phyloP scores from a whole-genome alignment of 2,113 vertebrate species.

The Puntigrus tetrazona region DNA sequence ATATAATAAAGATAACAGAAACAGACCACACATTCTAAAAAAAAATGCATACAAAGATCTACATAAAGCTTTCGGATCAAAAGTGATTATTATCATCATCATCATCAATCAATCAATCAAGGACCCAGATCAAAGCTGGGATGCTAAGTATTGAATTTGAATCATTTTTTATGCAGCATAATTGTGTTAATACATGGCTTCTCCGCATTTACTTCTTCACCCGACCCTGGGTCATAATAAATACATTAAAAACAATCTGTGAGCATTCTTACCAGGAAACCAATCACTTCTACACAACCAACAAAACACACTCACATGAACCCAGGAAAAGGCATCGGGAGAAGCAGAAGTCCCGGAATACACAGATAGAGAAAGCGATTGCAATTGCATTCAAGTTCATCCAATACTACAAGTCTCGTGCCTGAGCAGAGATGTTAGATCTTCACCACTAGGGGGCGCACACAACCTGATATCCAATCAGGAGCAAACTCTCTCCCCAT shows the following conservation, averaged over 20 bases:
- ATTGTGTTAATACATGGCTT: conserved; percentile 85
- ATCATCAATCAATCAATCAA: conserved; percentile 36
- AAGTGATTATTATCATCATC: conserved; percentile 85
- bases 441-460: conserved; percentile 39
- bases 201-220: conserved; percentile 77
- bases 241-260: conserved; percentile 76
- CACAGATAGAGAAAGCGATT: conserved; percentile 52
- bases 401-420: conserved; percentile 45
- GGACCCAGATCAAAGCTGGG: conserved; percentile 71
- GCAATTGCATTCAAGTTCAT: conserved; percentile 56
- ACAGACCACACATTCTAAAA: conserved; percentile 77
- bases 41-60: conserved; percentile 77
- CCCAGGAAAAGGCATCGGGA: conserved; percentile 53
- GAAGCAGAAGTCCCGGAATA: conserved; percentile 52
- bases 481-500: conserved; percentile 16
- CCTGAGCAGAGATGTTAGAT: conserved; percentile 37
- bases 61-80: conserved; percentile 94
- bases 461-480: conserved; percentile 7
- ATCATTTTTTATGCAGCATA: conserved; percentile 76
- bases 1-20: conserved; percentile 67
- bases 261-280: conserved; percentile 63
- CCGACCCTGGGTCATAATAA: conserved; percentile 83
- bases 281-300: conserved; percentile 60
- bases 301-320: conserved; percentile 49
- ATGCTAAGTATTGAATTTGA: conserved; percentile 51